Evolutionary conservation across 1,140 invertebrate species (phyloP), one percentile per base, ranked within the genome.

Genomic region (Plectrocnemia conspersa): DNA sequence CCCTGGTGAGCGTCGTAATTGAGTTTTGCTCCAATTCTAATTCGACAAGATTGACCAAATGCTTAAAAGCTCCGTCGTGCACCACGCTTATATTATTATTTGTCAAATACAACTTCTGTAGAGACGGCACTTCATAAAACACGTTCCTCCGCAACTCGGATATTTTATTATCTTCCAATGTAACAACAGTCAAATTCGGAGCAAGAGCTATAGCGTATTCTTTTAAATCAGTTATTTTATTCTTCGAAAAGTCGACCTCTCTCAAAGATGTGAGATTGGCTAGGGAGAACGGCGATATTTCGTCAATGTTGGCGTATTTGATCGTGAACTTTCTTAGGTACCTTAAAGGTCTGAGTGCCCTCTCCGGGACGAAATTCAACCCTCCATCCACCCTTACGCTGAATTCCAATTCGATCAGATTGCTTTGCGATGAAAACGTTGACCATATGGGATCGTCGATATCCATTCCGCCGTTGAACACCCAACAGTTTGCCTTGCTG

Each of bases 21-120:
- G 81, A 79, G 68, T 90, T 90, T 52, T 77, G 75, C 49, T 79
- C 80, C 55, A 90, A 69, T 48, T 86, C 82, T 36, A 90, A 71
- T 59, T 85, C 83, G 13, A 80, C 73, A 3, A 89, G 69, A 25
- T 77, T 74, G 2, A 70, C 72, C 59, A 88, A 72, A 52, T 85
- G 77, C 40, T 77, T 77, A 65, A 89, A 88, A 0, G 86, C 82
- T 9, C 78, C 76, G 47, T 88, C 84, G 56, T 82, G 82, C 36
- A 90, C 70, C 7, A 77, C 73, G n/a, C 79, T 79, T 41, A 90
- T 81, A 64, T 86, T 84, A 66, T 90, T 90, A 15, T 78, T 75
- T 45, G 82, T 82, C 22, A 90, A 69, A 54, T 76, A 77, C 9
- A 91, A 70, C 41, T 79, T 79, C 44, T 78, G 76, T 45, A 89